These are phyloP conservation scores for Pseudococcus longispinus DNA, from an alignment of 2,888 invertebrate genomes.

Conservation along the genomic window DNA sequence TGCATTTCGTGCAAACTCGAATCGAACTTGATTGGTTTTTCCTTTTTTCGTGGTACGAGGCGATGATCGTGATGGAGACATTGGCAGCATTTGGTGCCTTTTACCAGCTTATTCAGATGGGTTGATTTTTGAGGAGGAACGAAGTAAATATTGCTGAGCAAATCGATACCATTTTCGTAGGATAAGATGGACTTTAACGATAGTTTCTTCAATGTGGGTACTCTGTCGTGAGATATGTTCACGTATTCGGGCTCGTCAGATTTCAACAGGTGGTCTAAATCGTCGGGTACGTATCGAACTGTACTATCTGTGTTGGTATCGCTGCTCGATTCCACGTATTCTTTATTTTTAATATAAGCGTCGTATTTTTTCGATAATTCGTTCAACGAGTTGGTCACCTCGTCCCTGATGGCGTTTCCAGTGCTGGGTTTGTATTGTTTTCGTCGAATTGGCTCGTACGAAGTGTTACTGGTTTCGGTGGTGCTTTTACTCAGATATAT, in stretches of 20 bases:
- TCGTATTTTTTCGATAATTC: conserved; percentile 42
- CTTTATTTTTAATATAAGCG: conserved; percentile 40
- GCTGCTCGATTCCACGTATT: conserved; percentile 34
- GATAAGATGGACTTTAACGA: conserved; percentile 20
- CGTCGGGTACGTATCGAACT: conserved; percentile 25
- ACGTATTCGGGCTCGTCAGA: conserved; percentile 43
- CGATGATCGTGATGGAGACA: neutral
- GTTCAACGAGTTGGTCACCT: conserved; percentile 41
- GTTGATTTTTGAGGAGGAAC: conserved; percentile 48
- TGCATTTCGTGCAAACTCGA: conserved; percentile 72
- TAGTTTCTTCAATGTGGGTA: conserved; percentile 49
- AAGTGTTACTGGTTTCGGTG: neutral
- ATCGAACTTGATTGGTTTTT: neutral
- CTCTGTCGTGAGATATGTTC: neutral
- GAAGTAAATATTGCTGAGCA: conserved; percentile 50
- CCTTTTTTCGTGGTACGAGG: neutral
- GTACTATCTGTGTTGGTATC: conserved; percentile 51
- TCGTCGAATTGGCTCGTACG: neutral
- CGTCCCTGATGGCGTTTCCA: neutral
- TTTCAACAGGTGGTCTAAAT: neutral
- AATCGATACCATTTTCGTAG: conserved; percentile 41
- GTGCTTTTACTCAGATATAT: neutral
- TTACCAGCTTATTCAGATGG: conserved; percentile 40
- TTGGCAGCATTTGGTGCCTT: neutral
- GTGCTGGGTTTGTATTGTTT: neutral